Percentiles rank a stretch among this genome's conserved stretches.
Conservation (phyloP, 1,140 invertebrate genomes). For the Hyposmocoma kahamanoa region DNA sequence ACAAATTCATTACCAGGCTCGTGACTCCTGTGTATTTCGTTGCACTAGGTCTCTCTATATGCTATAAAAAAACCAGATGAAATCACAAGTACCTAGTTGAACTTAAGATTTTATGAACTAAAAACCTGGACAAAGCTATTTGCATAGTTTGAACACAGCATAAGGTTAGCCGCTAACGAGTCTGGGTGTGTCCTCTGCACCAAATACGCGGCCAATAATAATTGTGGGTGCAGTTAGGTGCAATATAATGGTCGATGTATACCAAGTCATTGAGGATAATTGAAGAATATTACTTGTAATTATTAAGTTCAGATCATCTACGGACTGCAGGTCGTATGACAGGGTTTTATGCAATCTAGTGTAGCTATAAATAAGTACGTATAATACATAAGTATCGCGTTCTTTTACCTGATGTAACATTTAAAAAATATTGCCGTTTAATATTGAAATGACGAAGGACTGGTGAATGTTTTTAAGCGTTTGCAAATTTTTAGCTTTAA, state of each 20-base stretch:
- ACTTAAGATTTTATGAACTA: not conserved
- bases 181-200: slow-evolving; percentile 59
- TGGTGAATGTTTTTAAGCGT: too few species aligned
- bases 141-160: slow-evolving; percentile 34
- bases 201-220: slow-evolving; percentile 55
- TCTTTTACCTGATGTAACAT: too few species aligned
- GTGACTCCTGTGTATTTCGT: too few species aligned
- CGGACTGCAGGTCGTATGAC: not conserved
- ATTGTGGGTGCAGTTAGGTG: slow-evolving; percentile 58
- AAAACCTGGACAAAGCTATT: not conserved
- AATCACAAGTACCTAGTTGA: not conserved
- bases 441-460: too few species aligned
- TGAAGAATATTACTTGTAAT: slow-evolving; percentile 23
- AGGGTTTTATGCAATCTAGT: not conserved
- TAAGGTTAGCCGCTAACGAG: slow-evolving; percentile 58
- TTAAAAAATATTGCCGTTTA: too few species aligned
- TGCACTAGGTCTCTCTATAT: too few species aligned
- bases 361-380: too few species aligned
- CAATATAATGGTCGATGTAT: slow-evolving; percentile 36
- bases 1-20: too few species aligned
- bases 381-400: too few species aligned
- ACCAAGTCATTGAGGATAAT: slow-evolving; percentile 16
- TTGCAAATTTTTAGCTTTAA: too few species aligned
- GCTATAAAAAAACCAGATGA: too few species aligned
- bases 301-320: slow-evolving; percentile 4